Evolutionary conservation across 2,888 invertebrate species (phyloP).

Genomic region (Odontocerum albicorne): DNA sequence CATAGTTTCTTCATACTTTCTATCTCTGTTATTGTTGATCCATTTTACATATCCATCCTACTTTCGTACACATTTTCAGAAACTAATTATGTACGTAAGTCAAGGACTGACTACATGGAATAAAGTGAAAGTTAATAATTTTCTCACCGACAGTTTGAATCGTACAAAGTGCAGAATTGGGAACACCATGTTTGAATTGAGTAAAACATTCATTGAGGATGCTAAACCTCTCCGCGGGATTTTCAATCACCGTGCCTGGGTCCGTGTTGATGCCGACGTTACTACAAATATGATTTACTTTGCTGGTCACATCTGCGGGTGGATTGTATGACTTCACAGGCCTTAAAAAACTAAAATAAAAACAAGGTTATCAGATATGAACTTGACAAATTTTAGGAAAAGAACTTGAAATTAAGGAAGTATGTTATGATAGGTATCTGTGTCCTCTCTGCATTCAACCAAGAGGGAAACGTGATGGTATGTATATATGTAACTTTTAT

Average conservation of each 20-base stretch:
- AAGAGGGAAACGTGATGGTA: too few species aligned
- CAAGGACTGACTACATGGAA: neutral
- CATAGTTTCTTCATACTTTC: too few species aligned
- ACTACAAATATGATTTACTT: conserved; percentile 63
- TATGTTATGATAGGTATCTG: too few species aligned
- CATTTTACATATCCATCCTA: too few species aligned
- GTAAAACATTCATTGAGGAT: conserved; percentile 70
- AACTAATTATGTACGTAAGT: too few species aligned
- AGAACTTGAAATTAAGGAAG: too few species aligned
- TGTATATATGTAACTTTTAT: too few species aligned
- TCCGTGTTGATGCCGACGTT: conserved; percentile 52
- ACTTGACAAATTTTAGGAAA: too few species aligned
- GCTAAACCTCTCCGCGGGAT: conserved; percentile 62
- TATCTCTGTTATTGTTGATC: too few species aligned
- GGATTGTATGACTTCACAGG: conserved; percentile 75
- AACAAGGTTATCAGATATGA: too few species aligned
- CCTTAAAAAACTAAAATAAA: conserved; percentile 68
- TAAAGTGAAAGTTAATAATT: conserved; percentile 12
- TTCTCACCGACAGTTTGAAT: conserved; percentile 73
- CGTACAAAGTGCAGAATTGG: conserved; percentile 78
- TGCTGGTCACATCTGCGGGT: conserved; percentile 63
- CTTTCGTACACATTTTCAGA: too few species aligned
- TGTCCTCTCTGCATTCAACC: too few species aligned
- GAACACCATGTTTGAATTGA: conserved; percentile 75
- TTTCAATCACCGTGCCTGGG: conserved; percentile 48